Evolutionary conservation across 1,140 invertebrate species (phyloP), one percentile per base, ranked within the genome.

Genomic region (Diorhabda sublineata): DNA sequence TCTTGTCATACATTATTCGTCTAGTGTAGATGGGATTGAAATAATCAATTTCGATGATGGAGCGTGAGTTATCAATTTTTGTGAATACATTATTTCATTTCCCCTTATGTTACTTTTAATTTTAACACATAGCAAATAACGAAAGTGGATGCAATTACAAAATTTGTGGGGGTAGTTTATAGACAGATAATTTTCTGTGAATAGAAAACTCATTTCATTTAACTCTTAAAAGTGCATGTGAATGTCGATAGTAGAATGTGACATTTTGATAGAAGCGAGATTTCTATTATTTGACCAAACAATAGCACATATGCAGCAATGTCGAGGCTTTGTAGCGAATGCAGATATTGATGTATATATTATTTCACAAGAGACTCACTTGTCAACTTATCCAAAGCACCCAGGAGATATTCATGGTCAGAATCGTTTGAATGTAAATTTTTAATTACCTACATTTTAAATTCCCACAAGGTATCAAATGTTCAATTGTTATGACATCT

Each of bases 351-450:
- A 72, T 69, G 71, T 68, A 68, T 68, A 67, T 72, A 69, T 69
- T 72, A 69, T 67, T 72, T 69, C 71, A 69, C 71, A 69, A 67
- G 71, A 72, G 71, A 72, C 67, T 66, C 68, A 72, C 71, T 69
- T 69, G 68, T 72, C 71, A 72, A 69, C 64, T 72, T 69, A 63
- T 62, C 57, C 70, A 71, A 68, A 68, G 63, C 70, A 68, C 70
- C 66, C 70, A 64, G 56, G 70, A 65, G 70, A 71, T 52, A 61
- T 67, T 63, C 64, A 68, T 44, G 66, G 58, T 63, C 70, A 9
- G 68, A 68, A 71, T 71, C 70, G 66, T 71, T 69, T 56, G 61
- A 44, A 69, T 64, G 61, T 69, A 69, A 69, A 69, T 69, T 69
- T 69, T 69, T 69, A 63, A 69, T 69, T 69, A 69, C 61, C 67